These are phyloP conservation scores for Astropecten irregularis DNA, from an alignment of 53 echinoderm and acorn worm genomes.

Conservation along the genomic window DNA sequence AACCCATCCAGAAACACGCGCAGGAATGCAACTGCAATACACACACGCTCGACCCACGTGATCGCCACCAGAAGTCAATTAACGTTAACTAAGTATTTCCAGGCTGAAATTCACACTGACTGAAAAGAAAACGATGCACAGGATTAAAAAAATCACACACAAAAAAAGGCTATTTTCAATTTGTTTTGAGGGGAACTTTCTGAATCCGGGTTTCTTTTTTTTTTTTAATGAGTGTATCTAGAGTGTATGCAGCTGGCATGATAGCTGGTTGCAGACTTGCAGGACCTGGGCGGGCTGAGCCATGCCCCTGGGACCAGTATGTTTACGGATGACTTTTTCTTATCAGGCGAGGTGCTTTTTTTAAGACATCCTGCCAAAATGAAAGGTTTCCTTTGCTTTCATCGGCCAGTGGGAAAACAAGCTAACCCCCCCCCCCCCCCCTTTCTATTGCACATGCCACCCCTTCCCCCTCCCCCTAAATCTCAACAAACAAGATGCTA, in stretches of 20 bases:
- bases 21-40: too few relatives aligned
- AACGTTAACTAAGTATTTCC: slow-evolving; percentile 40
- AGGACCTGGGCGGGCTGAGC: neutral
- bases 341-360: slow-evolving; percentile 33
- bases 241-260: neutral
- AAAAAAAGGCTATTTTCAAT: too few relatives aligned
- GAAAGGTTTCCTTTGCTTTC: slow-evolving; percentile 53
- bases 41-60: too few relatives aligned
- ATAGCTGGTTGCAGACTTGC: neutral
- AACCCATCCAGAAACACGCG: too few relatives aligned
- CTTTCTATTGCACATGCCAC: neutral
- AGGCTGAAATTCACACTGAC: slow-evolving; percentile 33
- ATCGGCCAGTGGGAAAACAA: neutral
- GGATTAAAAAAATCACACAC: too few relatives aligned
- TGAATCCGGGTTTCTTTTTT: too few relatives aligned
- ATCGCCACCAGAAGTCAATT: neutral
- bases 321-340: slow-evolving; percentile 51
- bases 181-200: too few relatives aligned
- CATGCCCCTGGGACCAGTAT: slow-evolving; percentile 7
- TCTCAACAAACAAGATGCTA: slow-evolving; percentile 26
- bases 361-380: slow-evolving; percentile 50
- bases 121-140: slow-evolving; percentile 17
- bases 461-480: neutral
- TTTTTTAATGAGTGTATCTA: too few relatives aligned
- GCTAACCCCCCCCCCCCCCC: neutral